Evolutionary conservation across 2,797 vertebrate species (phyloP).

Genomic region (Crax fasciolata): DNA sequence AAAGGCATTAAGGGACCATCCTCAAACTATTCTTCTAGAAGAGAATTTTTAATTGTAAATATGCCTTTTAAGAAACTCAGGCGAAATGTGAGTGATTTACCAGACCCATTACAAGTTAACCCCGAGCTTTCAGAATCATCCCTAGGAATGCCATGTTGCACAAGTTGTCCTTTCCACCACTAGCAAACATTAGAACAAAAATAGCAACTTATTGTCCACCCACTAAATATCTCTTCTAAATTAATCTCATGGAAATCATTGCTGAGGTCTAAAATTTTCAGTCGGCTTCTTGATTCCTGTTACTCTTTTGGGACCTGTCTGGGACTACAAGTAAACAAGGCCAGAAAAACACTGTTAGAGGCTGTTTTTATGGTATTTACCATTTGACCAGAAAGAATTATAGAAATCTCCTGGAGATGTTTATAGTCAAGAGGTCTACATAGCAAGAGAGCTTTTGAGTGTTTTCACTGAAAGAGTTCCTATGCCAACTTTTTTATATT

Average conservation of each 20-base stretch:
- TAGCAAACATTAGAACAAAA: neutral
- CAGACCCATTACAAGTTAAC: neutral
- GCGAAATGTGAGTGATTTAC: neutral
- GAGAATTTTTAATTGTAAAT: neutral
- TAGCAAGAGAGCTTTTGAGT: neutral
- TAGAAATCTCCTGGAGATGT: slow-evolving; percentile 1
- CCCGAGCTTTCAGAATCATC: neutral
- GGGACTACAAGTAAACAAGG: neutral
- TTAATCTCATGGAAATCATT: neutral
- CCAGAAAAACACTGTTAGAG: slow-evolving; percentile 8
- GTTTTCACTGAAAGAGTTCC: neutral
- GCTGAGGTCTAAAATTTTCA: neutral
- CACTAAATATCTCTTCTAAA: neutral
- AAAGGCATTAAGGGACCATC: neutral
- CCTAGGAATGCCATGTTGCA: neutral
- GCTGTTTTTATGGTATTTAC: slow-evolving; percentile 36
- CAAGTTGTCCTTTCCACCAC: neutral
- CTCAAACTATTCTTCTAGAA: neutral
- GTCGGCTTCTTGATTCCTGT: neutral
- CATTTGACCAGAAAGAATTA: slow-evolving; percentile 35
- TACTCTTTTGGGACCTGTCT: neutral
- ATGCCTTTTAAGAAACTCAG: neutral
- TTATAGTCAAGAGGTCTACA: slow-evolving; percentile 2
- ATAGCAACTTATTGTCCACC: neutral
- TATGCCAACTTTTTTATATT: neutral